Percentiles rank a stretch among this genome's conserved stretches.
Evolutionary conservation across 2,888 invertebrate species (phyloP).

Genomic region (Melitaea athalia): DNA sequence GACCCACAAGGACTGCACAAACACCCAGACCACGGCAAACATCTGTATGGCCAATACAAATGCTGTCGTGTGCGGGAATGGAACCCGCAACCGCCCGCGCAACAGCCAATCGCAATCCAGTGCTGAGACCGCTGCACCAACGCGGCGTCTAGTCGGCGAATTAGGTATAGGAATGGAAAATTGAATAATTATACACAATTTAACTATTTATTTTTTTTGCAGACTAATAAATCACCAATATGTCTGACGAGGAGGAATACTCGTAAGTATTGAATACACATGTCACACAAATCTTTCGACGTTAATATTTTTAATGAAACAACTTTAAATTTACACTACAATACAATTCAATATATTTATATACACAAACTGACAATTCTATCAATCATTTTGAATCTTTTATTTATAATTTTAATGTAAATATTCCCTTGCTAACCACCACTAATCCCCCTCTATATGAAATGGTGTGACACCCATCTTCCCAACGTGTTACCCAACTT

Average conservation of each 20-base stretch:
- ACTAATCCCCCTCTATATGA: constrained; percentile 25
- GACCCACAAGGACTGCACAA: too few relatives aligned
- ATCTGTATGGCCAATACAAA: too few relatives aligned
- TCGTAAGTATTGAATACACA: constrained; percentile 88
- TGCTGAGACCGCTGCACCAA: too few relatives aligned
- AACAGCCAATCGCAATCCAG: too few relatives aligned
- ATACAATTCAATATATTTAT: constrained; percentile 11
- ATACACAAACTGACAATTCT: constrained; percentile 9
- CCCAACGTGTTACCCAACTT: constrained; percentile 39
- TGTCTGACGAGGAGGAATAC: constrained; percentile 98
- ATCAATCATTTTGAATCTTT: constrained; percentile 3
- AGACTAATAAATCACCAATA: constrained; percentile 84
- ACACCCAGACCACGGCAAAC: too few relatives aligned
- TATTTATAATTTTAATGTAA: constrained; percentile 16
- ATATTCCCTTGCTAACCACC: constrained; percentile 13
- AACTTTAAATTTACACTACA: background rate
- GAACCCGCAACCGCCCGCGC: too few relatives aligned
- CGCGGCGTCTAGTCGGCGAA: too few relatives aligned
- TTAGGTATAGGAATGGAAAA: background rate
- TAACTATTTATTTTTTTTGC: constrained; percentile 62
- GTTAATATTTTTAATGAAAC: background rate
- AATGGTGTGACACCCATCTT: constrained; percentile 30
- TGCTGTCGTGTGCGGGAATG: too few relatives aligned
- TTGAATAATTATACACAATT: background rate
- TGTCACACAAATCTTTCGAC: background rate